Conservation (phyloP, 2,113 vertebrate genomes). For the Pyxicephalus adspersus region DNA sequence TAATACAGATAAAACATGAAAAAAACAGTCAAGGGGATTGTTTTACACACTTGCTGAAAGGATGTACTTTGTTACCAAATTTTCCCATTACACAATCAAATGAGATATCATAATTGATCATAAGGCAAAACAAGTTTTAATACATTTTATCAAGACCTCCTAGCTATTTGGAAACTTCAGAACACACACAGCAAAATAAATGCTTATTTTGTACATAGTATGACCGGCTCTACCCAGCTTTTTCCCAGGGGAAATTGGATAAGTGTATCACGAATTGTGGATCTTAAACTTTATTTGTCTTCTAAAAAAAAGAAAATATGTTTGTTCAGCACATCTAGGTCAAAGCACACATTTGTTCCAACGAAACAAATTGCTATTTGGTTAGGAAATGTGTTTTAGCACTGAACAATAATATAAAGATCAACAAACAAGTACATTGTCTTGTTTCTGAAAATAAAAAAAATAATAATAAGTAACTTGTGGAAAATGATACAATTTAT, state of each 20-base stretch:
- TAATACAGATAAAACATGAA: slow-evolving; percentile 21
- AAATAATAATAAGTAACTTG: too few species aligned
- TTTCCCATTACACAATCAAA: slow-evolving; percentile 2
- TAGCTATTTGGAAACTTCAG: slow-evolving; percentile 1
- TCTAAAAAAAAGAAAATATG: neutral
- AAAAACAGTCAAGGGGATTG: slow-evolving; percentile 10
- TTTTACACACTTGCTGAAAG: slow-evolving; percentile 35
- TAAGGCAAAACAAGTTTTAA: neutral
- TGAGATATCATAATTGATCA: neutral
- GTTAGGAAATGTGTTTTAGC: too few species aligned
- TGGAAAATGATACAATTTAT: too few species aligned
- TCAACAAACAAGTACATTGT: too few species aligned
- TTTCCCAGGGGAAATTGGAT: neutral
- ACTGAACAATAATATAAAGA: too few species aligned
- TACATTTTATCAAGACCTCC: slow-evolving; percentile 12
- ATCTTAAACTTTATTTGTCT: neutral
- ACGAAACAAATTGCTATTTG: too few species aligned
- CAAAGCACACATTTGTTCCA: neutral
- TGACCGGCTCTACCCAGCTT: neutral
- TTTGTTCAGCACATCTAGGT: slow-evolving; percentile 11
- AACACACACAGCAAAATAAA: slow-evolving; percentile 18
- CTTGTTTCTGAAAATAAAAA: too few species aligned
- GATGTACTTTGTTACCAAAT: neutral
- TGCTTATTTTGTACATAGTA: neutral
- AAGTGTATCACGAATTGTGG: neutral